Conservation (phyloP, 2,797 vertebrate species). For the Lagorchestes hirsutus region DNA sequence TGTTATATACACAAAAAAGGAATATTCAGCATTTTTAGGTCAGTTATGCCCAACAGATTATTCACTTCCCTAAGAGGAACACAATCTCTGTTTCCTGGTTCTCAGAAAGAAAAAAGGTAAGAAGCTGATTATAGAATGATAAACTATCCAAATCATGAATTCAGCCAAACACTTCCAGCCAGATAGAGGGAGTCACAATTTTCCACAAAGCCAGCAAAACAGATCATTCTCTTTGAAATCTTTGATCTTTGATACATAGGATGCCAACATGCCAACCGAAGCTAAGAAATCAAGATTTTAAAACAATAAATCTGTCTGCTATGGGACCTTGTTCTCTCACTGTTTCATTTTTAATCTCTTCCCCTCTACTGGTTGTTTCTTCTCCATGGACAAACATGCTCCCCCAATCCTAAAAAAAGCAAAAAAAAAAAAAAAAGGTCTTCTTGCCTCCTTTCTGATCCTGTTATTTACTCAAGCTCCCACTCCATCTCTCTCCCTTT, state of each 20-base stretch:
- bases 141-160: constrained; percentile 59
- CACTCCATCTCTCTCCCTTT: background rate
- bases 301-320: background rate
- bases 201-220: constrained; percentile 58
- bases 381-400: background rate
- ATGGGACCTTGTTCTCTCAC: background rate
- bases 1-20: constrained; percentile 65
- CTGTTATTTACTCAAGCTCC: background rate
- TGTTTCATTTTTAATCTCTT: background rate
- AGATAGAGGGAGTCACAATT: constrained; percentile 21
- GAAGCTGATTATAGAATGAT: constrained; percentile 65
- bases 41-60: constrained; percentile 72
- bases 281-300: constrained; percentile 18
- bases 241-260: constrained; percentile 48
- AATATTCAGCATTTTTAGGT: constrained; percentile 53
- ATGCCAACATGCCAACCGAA: background rate
- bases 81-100: constrained; percentile 46
- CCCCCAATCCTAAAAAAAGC: background rate
- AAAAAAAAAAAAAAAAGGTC: background rate
- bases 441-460: background rate
- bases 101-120: constrained; percentile 59
- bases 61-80: constrained; percentile 69
- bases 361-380: background rate
- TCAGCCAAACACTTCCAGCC: constrained; percentile 42
- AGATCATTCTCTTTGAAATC: constrained; percentile 55